These are phyloP conservation scores for Scaptomyza parva DNA, from an alignment of 2,888 invertebrate genomes.

Conservation along the genomic window DNA sequence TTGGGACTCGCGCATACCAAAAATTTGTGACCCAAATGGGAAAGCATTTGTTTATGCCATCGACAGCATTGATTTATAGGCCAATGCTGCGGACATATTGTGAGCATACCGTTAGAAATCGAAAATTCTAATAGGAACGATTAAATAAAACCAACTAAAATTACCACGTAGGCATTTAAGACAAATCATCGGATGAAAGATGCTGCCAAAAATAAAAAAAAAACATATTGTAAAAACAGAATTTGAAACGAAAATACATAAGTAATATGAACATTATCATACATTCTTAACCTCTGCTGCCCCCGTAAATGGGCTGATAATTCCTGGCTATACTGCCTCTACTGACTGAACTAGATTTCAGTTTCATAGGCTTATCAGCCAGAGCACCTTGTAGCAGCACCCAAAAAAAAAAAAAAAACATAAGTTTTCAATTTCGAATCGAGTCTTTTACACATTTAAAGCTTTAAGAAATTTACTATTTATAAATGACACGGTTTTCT, in stretches of 20 bases:
- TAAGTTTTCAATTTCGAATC: constrained; percentile 17
- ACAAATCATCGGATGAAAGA: constrained; percentile 71
- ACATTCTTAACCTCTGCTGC: constrained; percentile 60
- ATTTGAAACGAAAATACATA: constrained; percentile 8
- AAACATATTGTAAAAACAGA: too few species aligned
- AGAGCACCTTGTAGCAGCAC: constrained; percentile 19
- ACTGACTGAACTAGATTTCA: constrained; percentile 71
- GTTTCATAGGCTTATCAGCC: constrained; percentile 52
- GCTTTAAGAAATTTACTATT: constrained; percentile 29
- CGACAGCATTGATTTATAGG: constrained; percentile 41
- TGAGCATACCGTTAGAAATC: neutral
- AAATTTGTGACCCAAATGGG: constrained; percentile 59
- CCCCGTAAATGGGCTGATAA: constrained; percentile 58
- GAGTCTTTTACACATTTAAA: constrained; percentile 8
- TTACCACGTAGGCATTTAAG: constrained; percentile 37
- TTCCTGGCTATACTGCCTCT: constrained; percentile 28
- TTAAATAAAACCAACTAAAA: constrained; percentile 7
- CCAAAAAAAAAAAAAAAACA: too few species aligned
- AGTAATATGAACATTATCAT: constrained; percentile 48
- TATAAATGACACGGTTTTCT: constrained; percentile 63
- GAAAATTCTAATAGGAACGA: neutral
- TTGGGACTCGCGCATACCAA: constrained; percentile 36
- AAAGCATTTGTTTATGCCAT: constrained; percentile 37
- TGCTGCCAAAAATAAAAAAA: constrained; percentile 27
- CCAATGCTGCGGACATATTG: constrained; percentile 17